A percentile compares a stretch with the other conserved stretches of the same genome.
Conservation (phyloP, 1,140 invertebrate genomes). For the Reticulitermes speratus region DNA sequence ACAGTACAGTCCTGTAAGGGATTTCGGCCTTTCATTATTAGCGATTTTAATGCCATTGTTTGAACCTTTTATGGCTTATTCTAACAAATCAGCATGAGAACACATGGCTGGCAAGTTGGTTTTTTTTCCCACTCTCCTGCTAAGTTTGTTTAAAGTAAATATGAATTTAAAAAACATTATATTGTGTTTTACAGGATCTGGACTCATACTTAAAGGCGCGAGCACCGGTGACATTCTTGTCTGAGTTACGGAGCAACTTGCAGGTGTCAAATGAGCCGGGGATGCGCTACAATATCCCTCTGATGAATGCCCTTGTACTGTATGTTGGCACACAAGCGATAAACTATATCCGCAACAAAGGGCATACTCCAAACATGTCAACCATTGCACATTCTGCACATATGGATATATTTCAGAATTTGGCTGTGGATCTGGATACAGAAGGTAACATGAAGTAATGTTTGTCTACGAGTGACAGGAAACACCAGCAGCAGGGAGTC, state of each 20-base stretch:
- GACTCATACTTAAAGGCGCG: constrained; percentile 95
- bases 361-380: constrained; percentile 88
- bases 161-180: neutral
- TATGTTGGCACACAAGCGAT: constrained; percentile 98
- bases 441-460: constrained; percentile 64
- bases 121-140: too few relatives aligned
- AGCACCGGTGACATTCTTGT: constrained; percentile 92
- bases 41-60: neutral
- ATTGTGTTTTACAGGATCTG: constrained; percentile 64
- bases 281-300: constrained; percentile 88
- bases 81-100: too few relatives aligned
- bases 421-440: constrained; percentile 95
- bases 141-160: neutral
- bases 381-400: constrained; percentile 96
- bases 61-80: neutral
- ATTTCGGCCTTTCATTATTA: neutral
- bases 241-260: constrained; percentile 85
- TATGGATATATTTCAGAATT: constrained; percentile 99
- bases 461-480: neutral
- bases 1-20: neutral
- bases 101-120: too few relatives aligned
- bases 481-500: too few relatives aligned
- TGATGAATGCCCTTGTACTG: constrained; percentile 96
- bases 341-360: constrained; percentile 79
- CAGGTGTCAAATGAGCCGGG: constrained; percentile 86